Evolutionary conservation across 1,140 invertebrate genomes (phyloP).

Genomic region (Lucilia sericata): DNA sequence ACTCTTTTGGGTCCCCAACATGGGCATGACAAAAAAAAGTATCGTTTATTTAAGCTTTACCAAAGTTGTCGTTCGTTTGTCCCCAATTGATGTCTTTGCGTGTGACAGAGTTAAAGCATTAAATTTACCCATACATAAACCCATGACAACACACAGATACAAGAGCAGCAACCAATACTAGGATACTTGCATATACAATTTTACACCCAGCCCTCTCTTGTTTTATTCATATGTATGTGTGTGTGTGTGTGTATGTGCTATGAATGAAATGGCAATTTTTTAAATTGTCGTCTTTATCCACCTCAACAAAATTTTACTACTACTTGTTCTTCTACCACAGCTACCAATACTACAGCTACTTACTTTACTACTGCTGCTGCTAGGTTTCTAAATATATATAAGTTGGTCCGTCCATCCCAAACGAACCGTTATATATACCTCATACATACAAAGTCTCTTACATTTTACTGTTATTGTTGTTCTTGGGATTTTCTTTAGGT

Average conservation of each 20-base stretch:
- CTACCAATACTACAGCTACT: too few relatives aligned
- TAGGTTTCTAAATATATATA: neutral
- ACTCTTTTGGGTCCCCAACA: neutral
- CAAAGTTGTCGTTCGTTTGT: constrained; percentile 36
- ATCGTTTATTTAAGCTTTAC: constrained; percentile 18
- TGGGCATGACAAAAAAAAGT: neutral
- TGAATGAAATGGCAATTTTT: constrained; percentile 33
- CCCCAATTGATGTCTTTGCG: constrained; percentile 32
- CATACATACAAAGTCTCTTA: neutral
- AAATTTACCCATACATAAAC: constrained; percentile 5
- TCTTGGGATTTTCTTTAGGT: neutral
- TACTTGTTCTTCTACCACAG: neutral
- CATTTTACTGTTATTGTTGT: neutral
- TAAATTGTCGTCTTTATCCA: constrained; percentile 37
- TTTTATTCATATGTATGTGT: too few relatives aligned
- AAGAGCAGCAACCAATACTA: neutral
- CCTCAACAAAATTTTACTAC: neutral
- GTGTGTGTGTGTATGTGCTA: neutral
- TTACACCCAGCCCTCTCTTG: neutral
- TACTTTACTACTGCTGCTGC: neutral
- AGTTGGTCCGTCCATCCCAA: neutral
- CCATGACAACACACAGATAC: neutral
- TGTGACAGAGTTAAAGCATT: constrained; percentile 36
- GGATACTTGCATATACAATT: neutral
- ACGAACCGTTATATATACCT: neutral